Base-by-base conservation (phyloP, 2,888 invertebrate species). In the Eilema griseolum region DNA sequence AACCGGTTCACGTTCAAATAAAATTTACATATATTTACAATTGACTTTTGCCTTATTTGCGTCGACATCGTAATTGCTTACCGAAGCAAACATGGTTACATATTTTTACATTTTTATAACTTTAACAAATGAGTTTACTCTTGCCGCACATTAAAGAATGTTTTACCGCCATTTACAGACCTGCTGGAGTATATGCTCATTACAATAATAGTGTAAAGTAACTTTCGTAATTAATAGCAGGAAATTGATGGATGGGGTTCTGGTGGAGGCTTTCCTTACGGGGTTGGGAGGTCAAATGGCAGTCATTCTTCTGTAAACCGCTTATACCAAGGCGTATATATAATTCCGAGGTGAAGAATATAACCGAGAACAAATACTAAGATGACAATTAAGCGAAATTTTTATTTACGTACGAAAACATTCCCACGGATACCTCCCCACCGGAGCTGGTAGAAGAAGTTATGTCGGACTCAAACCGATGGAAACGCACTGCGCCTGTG, bases 1-100 rank as follows among this genome's bases (percentile, higher is more conserved):
- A 67, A 23, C 14, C 61, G 5, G 64, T 61, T 60, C 64, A 74
- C 66, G 61, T 65, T 11, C 57, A 23, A 26, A 61, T 24, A 8
- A 41, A 66, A 72, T 71, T 76, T 68, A 62, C 71, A 67, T 70
- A 62, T 26, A 66, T n/a, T 33, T 33, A 33, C 59, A 0, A 10
- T 59, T 59, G 52, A 67, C 26, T 33, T 71, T 80, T 60, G 3
- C 31, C 37, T 61, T 65, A 67, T 67, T 68, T 71, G 62, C 46
- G n/a, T 20, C 67, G 31, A 61, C 57, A 62, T 41, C 10, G 46
- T 60, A 61, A 71, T 66, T 28, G 56, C 26, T 70, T 62, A 52
- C 10, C 20, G 12, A 37, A 59, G 62, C 2, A 12, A 70, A 71
- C 57, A 61, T 24, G 3, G 66, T 70, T 62, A 52, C 33, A 67